A percentile compares a stretch with the other conserved stretches of the same genome.
These are phyloP conservation scores for Cydia fagiglandana DNA, from an alignment of 1,140 invertebrate genomes.

Conservation along the genomic window DNA sequence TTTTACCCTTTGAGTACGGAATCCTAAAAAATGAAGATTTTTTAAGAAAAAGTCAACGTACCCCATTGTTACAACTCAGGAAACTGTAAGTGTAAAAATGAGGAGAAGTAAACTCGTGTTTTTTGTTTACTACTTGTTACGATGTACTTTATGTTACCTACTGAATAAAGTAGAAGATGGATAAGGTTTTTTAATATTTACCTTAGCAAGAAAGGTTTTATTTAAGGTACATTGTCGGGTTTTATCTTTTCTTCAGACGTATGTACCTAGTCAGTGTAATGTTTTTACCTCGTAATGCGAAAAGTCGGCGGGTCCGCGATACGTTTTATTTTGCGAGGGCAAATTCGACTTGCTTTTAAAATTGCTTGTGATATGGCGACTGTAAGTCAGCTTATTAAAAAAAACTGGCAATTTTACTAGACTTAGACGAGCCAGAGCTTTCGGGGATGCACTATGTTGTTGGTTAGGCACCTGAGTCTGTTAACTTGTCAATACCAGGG, in stretches of 20 bases:
- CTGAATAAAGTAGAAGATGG: slow-evolving; percentile 31
- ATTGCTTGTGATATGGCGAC: not conserved
- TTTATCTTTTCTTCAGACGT: slow-evolving; percentile 22
- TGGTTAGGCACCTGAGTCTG: not conserved
- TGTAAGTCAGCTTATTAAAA: not conserved
- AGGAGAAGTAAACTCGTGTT: slow-evolving; percentile 30
- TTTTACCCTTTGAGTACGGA: too few species aligned
- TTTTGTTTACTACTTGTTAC: slow-evolving; percentile 29
- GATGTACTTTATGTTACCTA: slow-evolving; percentile 29
- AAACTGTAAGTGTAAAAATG: slow-evolving; percentile 38
- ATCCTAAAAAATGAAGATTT: slow-evolving; percentile 35
- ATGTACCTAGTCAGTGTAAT: slow-evolving; percentile 18
- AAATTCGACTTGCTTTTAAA: not conserved
- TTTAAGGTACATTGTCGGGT: slow-evolving; percentile 22
- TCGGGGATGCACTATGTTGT: not conserved
- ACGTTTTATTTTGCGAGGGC: not conserved
- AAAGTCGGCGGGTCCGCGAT: not conserved
- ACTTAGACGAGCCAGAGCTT: too few species aligned
- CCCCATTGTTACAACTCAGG: slow-evolving; percentile 49
- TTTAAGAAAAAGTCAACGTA: slow-evolving; percentile 53
- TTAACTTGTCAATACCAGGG: too few species aligned
- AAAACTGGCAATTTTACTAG: not conserved
- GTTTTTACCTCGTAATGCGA: slow-evolving; percentile 17
- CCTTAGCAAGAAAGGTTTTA: slow-evolving; percentile 26
- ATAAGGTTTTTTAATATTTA: slow-evolving; percentile 31